phyloP scores from a whole-genome alignment of 2,113 vertebrate species.

The Xiphias gladius region DNA sequence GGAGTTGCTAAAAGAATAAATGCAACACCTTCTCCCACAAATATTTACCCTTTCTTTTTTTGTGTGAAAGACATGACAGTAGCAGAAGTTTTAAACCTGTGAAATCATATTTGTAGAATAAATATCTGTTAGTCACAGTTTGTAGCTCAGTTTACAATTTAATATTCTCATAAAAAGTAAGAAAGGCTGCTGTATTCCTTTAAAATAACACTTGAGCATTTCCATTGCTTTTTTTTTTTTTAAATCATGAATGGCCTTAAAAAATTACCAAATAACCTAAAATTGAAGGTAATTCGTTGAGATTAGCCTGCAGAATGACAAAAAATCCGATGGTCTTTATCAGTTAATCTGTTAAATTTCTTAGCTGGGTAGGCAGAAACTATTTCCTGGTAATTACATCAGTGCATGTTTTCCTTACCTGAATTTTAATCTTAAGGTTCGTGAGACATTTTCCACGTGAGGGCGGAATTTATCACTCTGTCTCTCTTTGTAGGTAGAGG shows the following conservation, averaged over 20 bases:
- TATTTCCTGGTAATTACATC: slow-evolving; percentile 57
- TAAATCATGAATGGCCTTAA: neutral
- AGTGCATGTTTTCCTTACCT: slow-evolving; percentile 42
- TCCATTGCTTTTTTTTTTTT: neutral
- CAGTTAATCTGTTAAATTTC: slow-evolving; percentile 41
- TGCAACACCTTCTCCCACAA: slow-evolving; percentile 17
- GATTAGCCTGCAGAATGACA: neutral
- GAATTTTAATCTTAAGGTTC: slow-evolving; percentile 39
- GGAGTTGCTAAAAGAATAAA: slow-evolving; percentile 35
- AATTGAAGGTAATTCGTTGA: neutral
- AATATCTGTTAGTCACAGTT: neutral
- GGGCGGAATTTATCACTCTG: slow-evolving; percentile 27
- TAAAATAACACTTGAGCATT: no score
- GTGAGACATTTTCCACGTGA: slow-evolving; percentile 34
- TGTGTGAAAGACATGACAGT: slow-evolving; percentile 5
- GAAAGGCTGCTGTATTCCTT: neutral
- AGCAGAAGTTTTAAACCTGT: neutral
- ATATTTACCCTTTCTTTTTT: slow-evolving; percentile 29
- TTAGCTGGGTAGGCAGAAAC: slow-evolving; percentile 28
- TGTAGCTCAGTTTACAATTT: neutral
- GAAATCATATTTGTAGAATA: slow-evolving; percentile 10
- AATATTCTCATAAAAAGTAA: slow-evolving; percentile 3
- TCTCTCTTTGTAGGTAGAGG: slow-evolving; percentile 91
- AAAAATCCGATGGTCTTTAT: slow-evolving; percentile 20
- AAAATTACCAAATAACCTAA: neutral